Base-by-base conservation (phyloP, 2,113 vertebrate genomes). In the Brachyhypopomus occidentalis region DNA sequence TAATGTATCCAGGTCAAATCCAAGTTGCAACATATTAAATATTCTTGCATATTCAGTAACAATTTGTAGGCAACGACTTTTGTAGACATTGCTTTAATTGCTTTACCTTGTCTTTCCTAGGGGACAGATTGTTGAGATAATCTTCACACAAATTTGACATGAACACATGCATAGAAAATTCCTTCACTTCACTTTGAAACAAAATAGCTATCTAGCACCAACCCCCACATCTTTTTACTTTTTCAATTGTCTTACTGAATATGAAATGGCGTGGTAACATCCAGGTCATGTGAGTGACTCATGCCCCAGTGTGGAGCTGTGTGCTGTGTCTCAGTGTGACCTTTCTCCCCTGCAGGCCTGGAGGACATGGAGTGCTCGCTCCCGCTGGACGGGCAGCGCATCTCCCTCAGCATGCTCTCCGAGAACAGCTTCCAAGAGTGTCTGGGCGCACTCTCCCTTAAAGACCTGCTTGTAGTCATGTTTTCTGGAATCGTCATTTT, bases 401-500 rank as follows among this genome's bases (percentile, higher is more conserved):
- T 98, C 75, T 94, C 91, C 41, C 93, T 98, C 79, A 95, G 88
- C 0, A 90, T 95, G 84, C 91, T 98, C 64, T 96, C 97, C 0
- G 95, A 96, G 84, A 94, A 95, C 88, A 98, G 96, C 88, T 98
- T 97, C 85, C 93, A 92, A 1, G 95, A 96, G 84, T 98, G 97
- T 90, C 95, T 88, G 30, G 95, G 95, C 73, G 90, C 82, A 78
- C 93, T 98, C 75, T 95, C 95, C 0, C 83, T 97, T 84, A 96
- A 94, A 0, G 97, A 98, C 91, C 94, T 96, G 85, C 91, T 97
- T 12, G 95, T 98, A 80, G 96, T 98, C 90, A 94, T 97, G 90
- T 98, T 98, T 90, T 97, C 97, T 0, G 97, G 97, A 1, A 95
- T 97, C 0, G 95, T 92, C 0, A 96, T 97, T 79, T 98, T 96